Conservation (phyloP, 2,113 vertebrate species). For the Chaetura pelagica region DNA sequence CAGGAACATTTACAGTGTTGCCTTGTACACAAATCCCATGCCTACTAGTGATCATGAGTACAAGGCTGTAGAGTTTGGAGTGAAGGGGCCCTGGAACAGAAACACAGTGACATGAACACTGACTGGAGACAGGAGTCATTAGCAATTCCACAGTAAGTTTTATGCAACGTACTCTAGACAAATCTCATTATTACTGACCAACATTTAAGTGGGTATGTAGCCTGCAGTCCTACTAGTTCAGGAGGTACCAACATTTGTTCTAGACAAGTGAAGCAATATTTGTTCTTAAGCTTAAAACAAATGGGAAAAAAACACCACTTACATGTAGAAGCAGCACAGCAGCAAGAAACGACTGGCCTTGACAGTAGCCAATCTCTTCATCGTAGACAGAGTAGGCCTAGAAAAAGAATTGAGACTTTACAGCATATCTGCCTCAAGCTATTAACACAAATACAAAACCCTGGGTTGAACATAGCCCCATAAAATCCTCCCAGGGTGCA, state of each 20-base stretch:
- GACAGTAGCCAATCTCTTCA: constrained; percentile 98
- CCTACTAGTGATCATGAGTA: neutral
- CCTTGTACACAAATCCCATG: neutral
- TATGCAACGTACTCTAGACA: neutral
- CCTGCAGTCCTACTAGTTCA: neutral
- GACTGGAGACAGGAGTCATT: neutral
- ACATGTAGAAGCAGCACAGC: constrained; percentile 96
- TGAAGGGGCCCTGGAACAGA: neutral
- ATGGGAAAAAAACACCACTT: constrained; percentile 66
- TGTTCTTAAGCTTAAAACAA: neutral
- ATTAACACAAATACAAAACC: neutral
- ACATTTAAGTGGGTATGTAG: rapidly evolving
- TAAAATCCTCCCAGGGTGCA: neutral
- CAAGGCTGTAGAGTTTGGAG: neutral
- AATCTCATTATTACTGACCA: neutral
- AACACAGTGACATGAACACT: neutral
- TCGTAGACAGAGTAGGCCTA: constrained; percentile 99
- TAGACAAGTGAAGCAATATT: neutral
- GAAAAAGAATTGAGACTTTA: neutral
- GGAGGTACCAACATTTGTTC: neutral
- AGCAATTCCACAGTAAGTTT: neutral
- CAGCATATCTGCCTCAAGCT: neutral
- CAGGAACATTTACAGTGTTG: neutral
- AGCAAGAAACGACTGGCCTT: constrained; percentile 98
- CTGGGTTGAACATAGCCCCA: neutral